Base-by-base conservation (phyloP, 2,113 vertebrate species). In the Orientallactaga bullata region DNA sequence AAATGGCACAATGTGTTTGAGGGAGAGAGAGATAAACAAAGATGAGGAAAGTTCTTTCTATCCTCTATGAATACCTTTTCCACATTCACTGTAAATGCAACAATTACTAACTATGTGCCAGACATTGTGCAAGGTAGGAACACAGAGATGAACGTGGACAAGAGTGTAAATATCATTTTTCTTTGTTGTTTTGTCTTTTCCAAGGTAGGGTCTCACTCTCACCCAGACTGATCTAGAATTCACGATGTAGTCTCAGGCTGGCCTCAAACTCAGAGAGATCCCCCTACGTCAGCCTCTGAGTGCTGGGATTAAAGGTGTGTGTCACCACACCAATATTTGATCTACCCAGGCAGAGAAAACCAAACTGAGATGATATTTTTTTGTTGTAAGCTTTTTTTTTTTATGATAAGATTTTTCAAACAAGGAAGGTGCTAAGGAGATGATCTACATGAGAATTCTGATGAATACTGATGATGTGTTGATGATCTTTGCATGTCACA, bases 111-210 rank as follows among this genome's bases (percentile, higher is more conserved):
- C 24, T 13, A 24, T 12, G 32, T 60, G 28, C 18, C 42, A 71
- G 20, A 42, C 4, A 28, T 30, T 23, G 58, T 17, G 55, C 15
- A 37, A 89, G 15, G 65, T 61, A 85, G 12, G n/a, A 4, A n/a
- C 26, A 3, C 0, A 47, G 39, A 47, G 42, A 80, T 37, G 23
- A 51, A 13, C 0, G n/a, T 10, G 21, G n/a, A 39, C 4, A 51
- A 79, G 26, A 90, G 89, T 42, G 81, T 12, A 69, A 24, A 74
- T 26, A 39, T 20, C 51, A 23, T 39, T 18, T 68, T n/a, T n/a
- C n/a, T n/a, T n/a, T n/a, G n/a, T n/a, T n/a, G n/a, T n/a, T n/a
- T n/a, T n/a, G n/a, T n/a, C n/a, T n/a, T n/a, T n/a, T n/a, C n/a
- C n/a, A n/a, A n/a, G n/a, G n/a, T n/a, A n/a, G n/a, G n/a, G n/a